phyloP scores from a whole-genome alignment of 2,113 vertebrate species.

The Stigmatopora nigra region DNA sequence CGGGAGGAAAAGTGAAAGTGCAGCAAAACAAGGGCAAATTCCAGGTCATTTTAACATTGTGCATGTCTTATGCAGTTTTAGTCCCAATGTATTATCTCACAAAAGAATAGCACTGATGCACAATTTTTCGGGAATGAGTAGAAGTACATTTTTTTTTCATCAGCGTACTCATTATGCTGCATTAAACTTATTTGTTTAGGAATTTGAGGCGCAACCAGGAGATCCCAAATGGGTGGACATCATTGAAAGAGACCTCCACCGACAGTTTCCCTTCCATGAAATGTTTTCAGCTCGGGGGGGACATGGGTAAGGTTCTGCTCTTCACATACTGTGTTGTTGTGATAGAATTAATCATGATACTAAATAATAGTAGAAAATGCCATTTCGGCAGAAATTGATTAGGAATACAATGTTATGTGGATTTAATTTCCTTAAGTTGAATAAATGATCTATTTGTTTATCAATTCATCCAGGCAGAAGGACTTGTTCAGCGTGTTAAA shows the following conservation, averaged over 20 bases:
- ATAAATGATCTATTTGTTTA: not conserved
- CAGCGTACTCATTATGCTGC: too few relatives aligned
- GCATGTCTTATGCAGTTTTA: not conserved
- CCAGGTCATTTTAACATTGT: conserved; percentile 59
- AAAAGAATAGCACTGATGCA: not conserved
- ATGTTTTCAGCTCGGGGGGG: conserved; percentile 94
- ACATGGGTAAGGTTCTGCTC: conserved; percentile 75
- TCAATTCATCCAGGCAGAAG: conserved; percentile 78
- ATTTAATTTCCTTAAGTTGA: too few relatives aligned
- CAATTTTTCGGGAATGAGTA: too few relatives aligned
- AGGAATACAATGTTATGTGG: too few relatives aligned
- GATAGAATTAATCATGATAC: not conserved
- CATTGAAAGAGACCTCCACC: conserved; percentile 91
- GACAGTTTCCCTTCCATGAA: conserved; percentile 98
- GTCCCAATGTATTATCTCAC: not conserved
- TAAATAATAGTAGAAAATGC: too few relatives aligned
- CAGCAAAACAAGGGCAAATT: conserved; percentile 85
- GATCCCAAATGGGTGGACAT: conserved; percentile 93
- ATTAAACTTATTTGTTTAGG: conserved; percentile 60
- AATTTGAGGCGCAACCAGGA: conserved; percentile 78
- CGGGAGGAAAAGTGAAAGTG: conserved; percentile 85
- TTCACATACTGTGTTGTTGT: not conserved
- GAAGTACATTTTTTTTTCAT: not conserved
- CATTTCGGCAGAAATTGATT: too few relatives aligned
- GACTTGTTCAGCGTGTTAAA: conserved; percentile 91